phyloP scores from a whole-genome alignment of 1,140 invertebrate genomes.

The Papilio polyxenes region DNA sequence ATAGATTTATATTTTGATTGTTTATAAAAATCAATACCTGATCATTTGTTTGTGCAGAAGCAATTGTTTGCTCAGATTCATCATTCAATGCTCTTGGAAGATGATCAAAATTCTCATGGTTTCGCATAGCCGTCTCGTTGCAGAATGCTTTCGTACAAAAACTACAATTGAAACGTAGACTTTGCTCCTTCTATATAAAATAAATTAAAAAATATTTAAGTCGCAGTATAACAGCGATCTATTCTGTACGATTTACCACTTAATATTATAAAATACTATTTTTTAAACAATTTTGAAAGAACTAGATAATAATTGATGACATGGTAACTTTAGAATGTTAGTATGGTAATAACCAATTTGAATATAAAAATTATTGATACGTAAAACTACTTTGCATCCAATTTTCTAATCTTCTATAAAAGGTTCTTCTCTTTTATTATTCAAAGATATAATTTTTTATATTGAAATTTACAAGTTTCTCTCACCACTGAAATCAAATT shows the following conservation, averaged over 20 bases:
- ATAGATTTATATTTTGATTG: too few species aligned
- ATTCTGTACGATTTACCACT: too few species aligned
- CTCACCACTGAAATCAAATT: not conserved
- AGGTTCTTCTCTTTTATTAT: not conserved
- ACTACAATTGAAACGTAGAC: conserved; percentile 56
- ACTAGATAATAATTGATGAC: not conserved
- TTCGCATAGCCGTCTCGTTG: conserved; percentile 62
- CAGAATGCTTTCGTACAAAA: conserved; percentile 70
- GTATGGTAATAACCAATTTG: too few species aligned
- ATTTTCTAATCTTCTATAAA: too few species aligned
- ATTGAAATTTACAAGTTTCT: not conserved
- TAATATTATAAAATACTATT: too few species aligned
- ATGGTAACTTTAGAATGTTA: too few species aligned
- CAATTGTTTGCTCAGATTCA: conserved; percentile 47
- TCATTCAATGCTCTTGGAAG: conserved; percentile 48
- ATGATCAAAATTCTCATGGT: conserved; percentile 67
- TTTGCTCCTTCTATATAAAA: conserved; percentile 40
- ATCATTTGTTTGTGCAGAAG: conserved; percentile 39
- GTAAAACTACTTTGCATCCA: too few species aligned
- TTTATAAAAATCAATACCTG: conserved; percentile 35
- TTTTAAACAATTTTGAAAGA: not conserved
- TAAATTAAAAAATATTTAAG: not conserved
- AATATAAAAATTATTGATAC: too few species aligned
- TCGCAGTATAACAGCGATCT: not conserved
- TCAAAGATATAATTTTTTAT: not conserved